Percentiles rank a stretch among this genome's conserved stretches.
These are phyloP conservation scores for Otus sunia DNA, from an alignment of 2,113 vertebrate species.

Conservation along the genomic window DNA sequence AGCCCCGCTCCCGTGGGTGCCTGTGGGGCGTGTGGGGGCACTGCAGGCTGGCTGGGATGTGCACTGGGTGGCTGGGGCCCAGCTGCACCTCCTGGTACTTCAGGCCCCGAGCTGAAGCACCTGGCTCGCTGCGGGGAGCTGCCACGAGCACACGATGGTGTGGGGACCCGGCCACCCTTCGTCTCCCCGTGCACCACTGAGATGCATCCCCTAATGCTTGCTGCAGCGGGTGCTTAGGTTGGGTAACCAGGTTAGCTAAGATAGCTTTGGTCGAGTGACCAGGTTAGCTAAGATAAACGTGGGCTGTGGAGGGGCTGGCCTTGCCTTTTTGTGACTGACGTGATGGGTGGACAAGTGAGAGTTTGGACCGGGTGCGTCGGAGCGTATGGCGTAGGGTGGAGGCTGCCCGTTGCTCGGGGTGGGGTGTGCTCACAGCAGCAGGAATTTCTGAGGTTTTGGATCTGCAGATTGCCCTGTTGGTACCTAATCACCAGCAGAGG, in stretches of 20 bases:
- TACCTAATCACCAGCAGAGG: not conserved
- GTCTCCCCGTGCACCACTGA: fast-evolving
- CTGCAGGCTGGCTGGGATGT: too few species aligned
- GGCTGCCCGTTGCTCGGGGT: fast-evolving
- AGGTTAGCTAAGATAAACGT: fast-evolving
- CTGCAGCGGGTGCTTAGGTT: not conserved
- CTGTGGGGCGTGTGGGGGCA: fast-evolving
- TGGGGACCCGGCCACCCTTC: not conserved
- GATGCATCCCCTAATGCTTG: fast-evolving
- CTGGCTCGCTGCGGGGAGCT: not conserved
- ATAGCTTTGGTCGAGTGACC: too few species aligned
- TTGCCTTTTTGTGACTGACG: fast-evolving
- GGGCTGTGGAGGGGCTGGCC: not conserved
- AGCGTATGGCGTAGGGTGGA: fast-evolving
- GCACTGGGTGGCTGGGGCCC: too few species aligned
- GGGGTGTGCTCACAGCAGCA: not conserved
- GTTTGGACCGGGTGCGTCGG: not conserved
- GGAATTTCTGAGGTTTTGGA: fast-evolving
- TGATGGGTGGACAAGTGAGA: not conserved
- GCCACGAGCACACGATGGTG: fast-evolving
- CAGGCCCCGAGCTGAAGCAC: fast-evolving
- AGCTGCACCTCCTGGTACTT: not conserved
- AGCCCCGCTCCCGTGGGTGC: not conserved
- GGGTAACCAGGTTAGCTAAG: too few species aligned
- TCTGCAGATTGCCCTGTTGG: fast-evolving